Evolutionary conservation across 2,797 vertebrate genomes (phyloP), one percentile per base, ranked within the genome.

Genomic region (Silurus lanzhouensis): DNA sequence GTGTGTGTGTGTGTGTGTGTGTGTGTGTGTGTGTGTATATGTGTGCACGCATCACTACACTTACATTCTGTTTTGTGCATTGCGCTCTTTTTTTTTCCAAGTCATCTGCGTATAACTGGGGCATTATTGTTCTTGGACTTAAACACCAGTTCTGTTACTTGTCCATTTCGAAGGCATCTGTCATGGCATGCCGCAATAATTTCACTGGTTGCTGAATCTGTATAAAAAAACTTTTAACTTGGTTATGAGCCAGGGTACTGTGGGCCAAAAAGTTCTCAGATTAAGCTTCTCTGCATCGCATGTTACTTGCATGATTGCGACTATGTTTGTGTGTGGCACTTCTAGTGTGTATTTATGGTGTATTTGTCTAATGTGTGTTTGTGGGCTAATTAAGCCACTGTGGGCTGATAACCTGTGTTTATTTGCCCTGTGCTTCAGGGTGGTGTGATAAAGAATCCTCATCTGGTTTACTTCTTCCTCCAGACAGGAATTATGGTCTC

Each of bases 341-440:
- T 10, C 57, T 22, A 46, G 3, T 48, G n/a, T 66, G 61, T n/a
- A 52, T 81, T 67, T 67, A 67, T 0, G 0, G 67, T 22, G n/a
- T 48, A 3, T 80, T 66, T 84, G 67, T 76, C 46, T 79, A 71
- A 81, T 82, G 70, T 63, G 20, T 84, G 27, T 63, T 58, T 83
- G 57, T 31, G 76, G 20, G 63, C 89, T 81, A 52, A 86, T 85
- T 89, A 90, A 89, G 89, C 79, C 85, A 66, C 84, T 81, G 68
- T 88, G 85, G 83, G 63, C 20, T 90, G 88, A 91, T 85, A 89
- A 89, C 84, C 77, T 48, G 88, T 78, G 85, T 90, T 91, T 82
- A 85, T 81, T 82, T 83, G 74, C 20, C 74, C 91, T 91, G 22
- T 88, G 63, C 84, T 85, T 64, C n/a, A 74, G 82, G 78, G 70